Conservation (phyloP, 2,113 vertebrate species). For the Sporophila hypoxantha region DNA sequence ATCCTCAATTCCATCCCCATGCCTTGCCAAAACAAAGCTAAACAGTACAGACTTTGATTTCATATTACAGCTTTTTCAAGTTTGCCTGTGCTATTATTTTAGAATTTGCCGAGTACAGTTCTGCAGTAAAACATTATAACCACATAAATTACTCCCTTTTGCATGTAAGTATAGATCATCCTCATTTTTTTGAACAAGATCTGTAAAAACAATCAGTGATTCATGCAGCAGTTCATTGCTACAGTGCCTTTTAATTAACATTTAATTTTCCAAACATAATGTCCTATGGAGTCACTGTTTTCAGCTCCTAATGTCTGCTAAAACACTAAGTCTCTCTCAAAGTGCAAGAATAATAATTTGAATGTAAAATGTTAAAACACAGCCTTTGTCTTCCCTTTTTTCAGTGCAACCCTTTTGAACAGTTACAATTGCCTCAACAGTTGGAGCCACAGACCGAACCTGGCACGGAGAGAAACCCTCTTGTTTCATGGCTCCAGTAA, state of each 20-base stretch:
- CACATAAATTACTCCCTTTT: constrained; percentile 16
- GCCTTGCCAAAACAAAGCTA: neutral
- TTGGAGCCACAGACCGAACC: neutral
- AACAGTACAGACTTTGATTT: neutral
- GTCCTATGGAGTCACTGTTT: constrained; percentile 22
- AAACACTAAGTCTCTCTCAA: constrained; percentile 19
- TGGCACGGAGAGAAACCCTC: neutral
- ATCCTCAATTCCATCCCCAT: neutral
- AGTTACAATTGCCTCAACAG: neutral
- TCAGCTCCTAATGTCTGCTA: neutral
- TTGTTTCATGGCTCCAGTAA: neutral
- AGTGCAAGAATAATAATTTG: constrained; percentile 3
- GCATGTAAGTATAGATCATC: constrained; percentile 4
- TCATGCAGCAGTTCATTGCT: neutral
- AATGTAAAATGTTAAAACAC: constrained; percentile 24
- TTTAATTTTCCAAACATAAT: constrained; percentile 44
- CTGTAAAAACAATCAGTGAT: constrained; percentile 41
- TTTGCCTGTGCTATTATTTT: constrained; percentile 13
- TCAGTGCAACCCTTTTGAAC: neutral
- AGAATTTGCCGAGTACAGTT: constrained; percentile 18
- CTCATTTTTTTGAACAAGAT: neutral
- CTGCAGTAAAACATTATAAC: constrained; percentile 11
- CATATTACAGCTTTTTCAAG: neutral
- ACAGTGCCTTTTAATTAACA: constrained; percentile 41
- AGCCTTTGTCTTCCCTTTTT: neutral